Evolutionary conservation across 2,113 vertebrate genomes (phyloP).

Genomic region (Pachyramphus minor): DNA sequence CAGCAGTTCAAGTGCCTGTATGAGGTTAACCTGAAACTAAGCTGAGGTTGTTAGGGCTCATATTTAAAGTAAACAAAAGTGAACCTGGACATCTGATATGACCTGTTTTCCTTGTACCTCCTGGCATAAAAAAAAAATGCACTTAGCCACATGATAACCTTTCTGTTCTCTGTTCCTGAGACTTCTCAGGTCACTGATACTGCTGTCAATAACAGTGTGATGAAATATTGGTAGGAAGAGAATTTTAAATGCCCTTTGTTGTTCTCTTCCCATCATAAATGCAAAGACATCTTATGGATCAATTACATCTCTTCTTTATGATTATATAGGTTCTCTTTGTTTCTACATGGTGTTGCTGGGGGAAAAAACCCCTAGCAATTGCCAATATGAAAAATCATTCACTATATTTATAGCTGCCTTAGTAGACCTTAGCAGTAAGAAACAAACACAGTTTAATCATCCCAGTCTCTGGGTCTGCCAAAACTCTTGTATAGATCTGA

Average conservation of each 20-base stretch:
- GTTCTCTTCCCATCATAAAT: neutral
- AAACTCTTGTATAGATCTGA: neutral
- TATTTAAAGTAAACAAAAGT: slow-evolving; percentile 14
- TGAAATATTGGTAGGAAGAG: neutral
- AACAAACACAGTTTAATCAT: neutral
- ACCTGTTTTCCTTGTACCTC: neutral
- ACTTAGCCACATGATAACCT: neutral
- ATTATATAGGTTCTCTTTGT: neutral
- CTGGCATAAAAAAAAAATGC: neutral
- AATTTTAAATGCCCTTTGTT: neutral
- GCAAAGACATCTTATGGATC: neutral
- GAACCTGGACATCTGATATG: slow-evolving; percentile 14
- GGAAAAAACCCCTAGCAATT: neutral
- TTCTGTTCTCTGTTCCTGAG: neutral
- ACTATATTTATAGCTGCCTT: neutral
- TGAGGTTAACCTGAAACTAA: slow-evolving; percentile 2
- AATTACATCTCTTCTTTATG: neutral
- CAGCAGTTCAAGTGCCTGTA: neutral
- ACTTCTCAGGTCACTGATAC: neutral
- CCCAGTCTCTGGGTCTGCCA: neutral
- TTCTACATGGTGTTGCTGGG: neutral
- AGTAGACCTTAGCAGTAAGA: neutral
- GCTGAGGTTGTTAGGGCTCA: neutral
- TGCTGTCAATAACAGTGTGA: neutral
- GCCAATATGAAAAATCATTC: neutral